Conservation (phyloP, 2,113 vertebrate species). For the Platysteira castanea region DNA sequence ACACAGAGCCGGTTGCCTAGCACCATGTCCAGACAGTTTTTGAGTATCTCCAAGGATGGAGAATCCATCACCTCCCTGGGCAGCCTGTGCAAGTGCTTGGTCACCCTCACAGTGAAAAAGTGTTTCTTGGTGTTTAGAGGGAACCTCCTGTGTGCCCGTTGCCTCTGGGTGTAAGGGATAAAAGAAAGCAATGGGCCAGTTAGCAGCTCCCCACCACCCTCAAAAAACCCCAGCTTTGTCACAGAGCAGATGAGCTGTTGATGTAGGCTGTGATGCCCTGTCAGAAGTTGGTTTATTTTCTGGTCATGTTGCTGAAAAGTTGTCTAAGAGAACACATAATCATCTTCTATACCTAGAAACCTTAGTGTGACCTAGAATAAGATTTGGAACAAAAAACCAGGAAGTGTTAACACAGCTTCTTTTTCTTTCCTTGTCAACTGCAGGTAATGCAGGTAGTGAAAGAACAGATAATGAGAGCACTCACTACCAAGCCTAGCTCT, state of each 20-base stretch:
- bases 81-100: neutral
- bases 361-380: neutral
- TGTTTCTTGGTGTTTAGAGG: neutral
- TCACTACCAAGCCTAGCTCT: conserved; percentile 97
- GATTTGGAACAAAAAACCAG: neutral
- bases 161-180: neutral
- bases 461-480: conserved; percentile 98
- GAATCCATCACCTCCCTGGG: neutral
- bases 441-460: conserved; percentile 99
- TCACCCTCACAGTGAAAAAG: neutral
- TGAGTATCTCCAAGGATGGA: neutral
- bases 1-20: neutral
- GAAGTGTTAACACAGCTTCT: neutral
- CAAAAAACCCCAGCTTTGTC: neutral
- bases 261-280: neutral
- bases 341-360: neutral
- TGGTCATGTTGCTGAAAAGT: neutral
- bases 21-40: neutral
- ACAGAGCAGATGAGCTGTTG: neutral
- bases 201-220: neutral
- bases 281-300: neutral
- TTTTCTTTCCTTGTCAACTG: conserved; percentile 18
- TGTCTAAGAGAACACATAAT: neutral
- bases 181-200: neutral
- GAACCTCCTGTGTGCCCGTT: neutral